Base-by-base conservation (phyloP, 2,888 invertebrate genomes). In the Imbricaverruca yamaguchii region DNA sequence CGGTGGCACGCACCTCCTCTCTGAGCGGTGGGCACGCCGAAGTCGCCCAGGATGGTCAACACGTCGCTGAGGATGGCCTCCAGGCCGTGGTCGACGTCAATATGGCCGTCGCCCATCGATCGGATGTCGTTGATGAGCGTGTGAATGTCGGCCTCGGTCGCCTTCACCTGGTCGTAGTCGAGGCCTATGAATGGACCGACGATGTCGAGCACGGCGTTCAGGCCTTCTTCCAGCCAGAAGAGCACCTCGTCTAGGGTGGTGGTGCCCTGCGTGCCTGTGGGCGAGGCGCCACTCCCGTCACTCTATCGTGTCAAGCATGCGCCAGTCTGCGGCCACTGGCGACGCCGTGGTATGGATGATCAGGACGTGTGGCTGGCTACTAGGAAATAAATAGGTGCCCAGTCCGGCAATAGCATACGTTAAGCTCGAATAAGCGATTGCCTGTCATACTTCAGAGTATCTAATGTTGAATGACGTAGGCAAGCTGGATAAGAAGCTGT, bases 191-290 rank as follows among this genome's bases (percentile, higher is more conserved):
- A 74, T 10, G 55, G 53, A 10, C 74, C 74, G 55, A 21, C 74
- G 53, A 74, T 74, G 55, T 74, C 74, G 53, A 74, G 74, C 74
- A 74, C 74, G 55, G 74, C 74, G 53, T 74, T 55, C 18, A 74
- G 55, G 18, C 53, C 53, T 9, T 74, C 53, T 21, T 74, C 74
- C 21, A 74, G 74, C 74, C 53, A 74, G 53, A 74, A 53, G 21
- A 74, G 74, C 74, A 74, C 74, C 55, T 74, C 74, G 74, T 74
- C 74, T 21, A 74, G 74, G 9, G 74, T 74, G 55, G 74, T 74
- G 53, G 74, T 53, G 8, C 53, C 74, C 21, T 74, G 53, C 18
- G 74, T 74, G 53, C 53, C 74, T 74, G 53, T 9, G 15, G 69
- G 39, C 21, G 39, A 39, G 39, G 39, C 39, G 39, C 39, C 1